Evolutionary conservation across 2,888 invertebrate genomes (phyloP), one percentile per base, ranked within the genome.

Genomic region (Pomacea canaliculata): DNA sequence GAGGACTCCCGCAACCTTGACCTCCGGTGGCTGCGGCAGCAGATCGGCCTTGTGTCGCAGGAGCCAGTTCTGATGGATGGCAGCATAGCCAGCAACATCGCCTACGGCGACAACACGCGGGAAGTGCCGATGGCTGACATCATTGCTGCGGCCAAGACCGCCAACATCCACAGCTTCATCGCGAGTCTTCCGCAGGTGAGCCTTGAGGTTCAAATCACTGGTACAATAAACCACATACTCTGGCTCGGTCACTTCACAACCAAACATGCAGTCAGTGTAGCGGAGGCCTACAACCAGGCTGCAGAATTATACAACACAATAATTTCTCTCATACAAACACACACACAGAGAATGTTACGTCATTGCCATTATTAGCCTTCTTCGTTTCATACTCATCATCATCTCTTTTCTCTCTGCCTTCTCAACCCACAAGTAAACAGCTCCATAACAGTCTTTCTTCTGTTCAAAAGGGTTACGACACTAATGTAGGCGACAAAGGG

Each of bases 51-150:
- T 79, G 97, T 98, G 1, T 96, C 96, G 7, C 98, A 98, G 91
- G 97, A 98, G 87, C 98, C 97, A 0, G 94, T 95, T 1, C 92
- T 98, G 0, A 98, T 98, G 91, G 96, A 96, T 89, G 93, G 95
- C 76, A 95, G 95, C 13, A 96, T 98, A 76, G 93, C 93, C 0
- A 96, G 97, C 83, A 98, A 98, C 90, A 97, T 98, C 82, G 95
- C 95, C 0, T 98, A 98, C 88, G 98, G 98, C 7, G 96, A 96
- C 88, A 96, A 96, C 88, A 91, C 92, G 0, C 91, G 94, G n/a
- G 89, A 85, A 0, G 93, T 95, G 0, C 86, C 92, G 3, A 93
- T 93, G 91, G 93, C 94, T 71, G 96, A 96, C 88, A 93, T 97
- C 70, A 94, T 96, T 1, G 81, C 73, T 60, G 90, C 82, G 93